Evolutionary conservation across 2,888 invertebrate species (phyloP).

Genomic region (Blomia tropicalis): DNA sequence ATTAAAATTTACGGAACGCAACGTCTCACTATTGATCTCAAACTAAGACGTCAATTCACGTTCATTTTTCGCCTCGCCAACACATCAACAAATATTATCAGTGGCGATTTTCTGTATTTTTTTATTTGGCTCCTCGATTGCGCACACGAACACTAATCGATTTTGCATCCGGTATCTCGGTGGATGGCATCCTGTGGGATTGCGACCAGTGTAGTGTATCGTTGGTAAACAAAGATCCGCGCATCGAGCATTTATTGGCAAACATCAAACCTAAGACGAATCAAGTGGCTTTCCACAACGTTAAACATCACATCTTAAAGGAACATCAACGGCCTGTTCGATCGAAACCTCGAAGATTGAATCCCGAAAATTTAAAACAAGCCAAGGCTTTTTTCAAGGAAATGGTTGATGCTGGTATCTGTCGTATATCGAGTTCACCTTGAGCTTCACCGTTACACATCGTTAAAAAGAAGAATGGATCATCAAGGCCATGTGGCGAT

Average conservation of each 20-base stretch:
- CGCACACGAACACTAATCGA: too few relatives aligned
- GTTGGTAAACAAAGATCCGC: too few relatives aligned
- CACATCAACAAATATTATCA: background rate
- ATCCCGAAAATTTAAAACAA: background rate
- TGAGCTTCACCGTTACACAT: background rate
- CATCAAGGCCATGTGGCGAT: slow-evolving; percentile 23
- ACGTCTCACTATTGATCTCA: background rate
- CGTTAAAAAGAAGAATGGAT: slow-evolving; percentile 21
- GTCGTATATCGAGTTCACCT: background rate
- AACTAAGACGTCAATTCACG: background rate
- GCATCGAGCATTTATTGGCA: too few relatives aligned
- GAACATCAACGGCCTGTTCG: background rate
- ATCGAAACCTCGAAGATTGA: background rate
- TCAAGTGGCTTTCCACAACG: background rate
- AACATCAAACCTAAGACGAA: too few relatives aligned
- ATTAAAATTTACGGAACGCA: background rate
- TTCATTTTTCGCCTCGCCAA: too few relatives aligned
- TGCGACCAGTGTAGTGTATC: too few relatives aligned
- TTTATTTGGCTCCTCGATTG: too few relatives aligned
- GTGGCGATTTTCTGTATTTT: background rate
- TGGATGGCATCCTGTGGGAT: too few relatives aligned
- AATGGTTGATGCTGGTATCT: background rate
- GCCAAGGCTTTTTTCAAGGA: background rate
- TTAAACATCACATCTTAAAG: background rate
- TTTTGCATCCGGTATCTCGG: too few relatives aligned